Evolutionary conservation across 2,113 vertebrate species (phyloP), one percentile per base, ranked within the genome.

Genomic region (Scomber japonicus): DNA sequence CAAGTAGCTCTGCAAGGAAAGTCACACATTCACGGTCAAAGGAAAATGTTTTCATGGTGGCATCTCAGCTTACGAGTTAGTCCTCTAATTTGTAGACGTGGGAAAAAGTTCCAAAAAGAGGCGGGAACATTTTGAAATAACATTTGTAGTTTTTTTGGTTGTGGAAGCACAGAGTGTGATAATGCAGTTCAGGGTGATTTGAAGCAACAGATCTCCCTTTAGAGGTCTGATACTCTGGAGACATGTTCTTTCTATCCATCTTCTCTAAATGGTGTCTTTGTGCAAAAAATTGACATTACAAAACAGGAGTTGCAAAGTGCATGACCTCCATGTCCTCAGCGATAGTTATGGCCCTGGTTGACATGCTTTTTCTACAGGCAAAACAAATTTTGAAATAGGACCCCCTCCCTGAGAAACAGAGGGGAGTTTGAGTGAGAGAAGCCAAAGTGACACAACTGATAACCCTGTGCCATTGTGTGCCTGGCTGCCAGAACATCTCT

Each of bases 401-500:
- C 82, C 46, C 51, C 65, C 60, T 61, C 45, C 53, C 54, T 24
- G 64, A 63, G 70, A 82, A 73, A 72, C 56, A 63, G 57, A 71
- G 56, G 27, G 2, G 11, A 11, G 13, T 7, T 60, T 79, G 61
- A 69, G 27, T 55, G 27, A 48, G 60, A 84, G 51, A 53, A 75
- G 63, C 68, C 3, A 0, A 75, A 64, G 81, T 71, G 71, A 87
- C 81, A 79, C 59, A 2, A 61, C 81, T 82, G 89, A 89, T 93
- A 91, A 88, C 79, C 81, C 60, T 17, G 66, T 83, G 71, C 50
- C 75, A 82, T 77, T 84, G 87, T 82, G 78, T 53, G 80, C 51
- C 86, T 59, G 78, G 60, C 35, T 71, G 57, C 75, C 66, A 40
- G 64, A 80, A 54, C 46, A 60, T 80, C 49, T 85, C 56, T 63